Conservation (phyloP, 1,140 invertebrate genomes). For the Drosophila littoralis region DNA sequence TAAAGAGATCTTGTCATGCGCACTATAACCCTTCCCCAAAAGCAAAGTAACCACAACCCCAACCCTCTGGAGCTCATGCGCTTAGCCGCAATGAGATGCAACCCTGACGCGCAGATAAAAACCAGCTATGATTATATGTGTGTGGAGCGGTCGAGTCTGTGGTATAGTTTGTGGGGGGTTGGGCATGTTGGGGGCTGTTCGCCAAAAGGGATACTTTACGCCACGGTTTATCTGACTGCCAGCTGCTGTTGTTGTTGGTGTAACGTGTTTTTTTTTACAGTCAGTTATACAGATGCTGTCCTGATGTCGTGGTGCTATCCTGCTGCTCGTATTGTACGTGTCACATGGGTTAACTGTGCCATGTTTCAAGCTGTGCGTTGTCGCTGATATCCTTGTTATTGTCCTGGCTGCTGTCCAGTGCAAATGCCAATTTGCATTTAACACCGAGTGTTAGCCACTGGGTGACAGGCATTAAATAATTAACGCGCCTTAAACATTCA, state of each 20-base stretch:
- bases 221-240: conserved; percentile 6
- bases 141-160: conserved; percentile 13
- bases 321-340: conserved; percentile 26
- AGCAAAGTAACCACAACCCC: conserved; percentile 30
- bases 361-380: conserved; percentile 37
- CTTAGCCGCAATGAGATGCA: conserved; percentile 32
- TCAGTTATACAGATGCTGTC: conserved; percentile 31
- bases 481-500: conserved; percentile 63
- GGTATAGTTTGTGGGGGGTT: conserved; percentile 6
- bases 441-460: conserved; percentile 74
- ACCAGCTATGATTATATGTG: conserved; percentile 27
- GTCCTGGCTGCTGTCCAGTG: conserved; percentile 37
- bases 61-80: conserved; percentile 11
- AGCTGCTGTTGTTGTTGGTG: conserved; percentile 7
- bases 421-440: conserved; percentile 76
- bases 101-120: conserved; percentile 29
- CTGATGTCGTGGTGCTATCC: conserved; percentile 26
- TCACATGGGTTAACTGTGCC: conserved; percentile 41
- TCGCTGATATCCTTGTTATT: conserved; percentile 48
- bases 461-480: conserved; percentile 80
- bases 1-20: conserved; percentile 23
- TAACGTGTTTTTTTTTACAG: conserved; percentile 15
- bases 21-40: background rate
- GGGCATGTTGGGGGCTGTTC: background rate
- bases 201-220: conserved; percentile 20